A percentile compares a stretch with the other conserved stretches of the same genome.
Conservation (phyloP, 2,113 vertebrate species). For the Toxotes chatareus region DNA sequence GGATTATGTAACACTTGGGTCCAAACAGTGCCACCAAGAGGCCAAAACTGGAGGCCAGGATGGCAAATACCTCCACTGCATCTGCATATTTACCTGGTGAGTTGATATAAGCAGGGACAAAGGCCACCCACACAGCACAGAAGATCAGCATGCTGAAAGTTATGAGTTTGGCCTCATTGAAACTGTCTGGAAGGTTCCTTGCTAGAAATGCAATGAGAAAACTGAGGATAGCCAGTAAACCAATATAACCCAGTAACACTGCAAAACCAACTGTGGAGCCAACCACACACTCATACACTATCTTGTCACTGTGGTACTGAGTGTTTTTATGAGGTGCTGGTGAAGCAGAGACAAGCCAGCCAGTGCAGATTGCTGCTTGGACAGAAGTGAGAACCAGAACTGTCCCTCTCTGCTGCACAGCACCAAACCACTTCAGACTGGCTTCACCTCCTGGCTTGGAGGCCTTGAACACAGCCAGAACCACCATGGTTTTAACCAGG, state of each 20-base stretch:
- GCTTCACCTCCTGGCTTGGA: slow-evolving; percentile 69
- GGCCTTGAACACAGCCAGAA: slow-evolving; percentile 79
- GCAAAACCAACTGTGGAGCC: slow-evolving; percentile 76
- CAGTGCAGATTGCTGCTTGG: slow-evolving; percentile 73
- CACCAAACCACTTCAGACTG: slow-evolving; percentile 73
- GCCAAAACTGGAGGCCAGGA: slow-evolving; percentile 82
- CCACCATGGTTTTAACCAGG: slow-evolving; percentile 78
- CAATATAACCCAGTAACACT: slow-evolving; percentile 76
- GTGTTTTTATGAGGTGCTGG: slow-evolving; percentile 69
- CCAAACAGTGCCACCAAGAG: slow-evolving; percentile 77
- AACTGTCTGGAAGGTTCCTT: slow-evolving; percentile 78
- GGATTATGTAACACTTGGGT: slow-evolving; percentile 82
- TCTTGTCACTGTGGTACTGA: slow-evolving; percentile 54
- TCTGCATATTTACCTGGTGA: slow-evolving; percentile 80
- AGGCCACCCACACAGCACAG: slow-evolving; percentile 82
- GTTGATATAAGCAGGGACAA: slow-evolving; percentile 79
- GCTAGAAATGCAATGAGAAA: slow-evolving; percentile 78
- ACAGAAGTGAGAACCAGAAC: slow-evolving; percentile 72
- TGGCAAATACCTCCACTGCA: slow-evolving; percentile 82
- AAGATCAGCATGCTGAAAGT: slow-evolving; percentile 85
- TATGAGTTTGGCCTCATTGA: slow-evolving; percentile 81
- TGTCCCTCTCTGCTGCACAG: slow-evolving; percentile 72
- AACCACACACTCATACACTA: slow-evolving; percentile 74
- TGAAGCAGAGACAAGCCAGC: slow-evolving; percentile 72
- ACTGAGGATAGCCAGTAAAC: slow-evolving; percentile 72